Conservation (phyloP, 2,888 invertebrate genomes). For the Pardosa pseudoannulata region DNA sequence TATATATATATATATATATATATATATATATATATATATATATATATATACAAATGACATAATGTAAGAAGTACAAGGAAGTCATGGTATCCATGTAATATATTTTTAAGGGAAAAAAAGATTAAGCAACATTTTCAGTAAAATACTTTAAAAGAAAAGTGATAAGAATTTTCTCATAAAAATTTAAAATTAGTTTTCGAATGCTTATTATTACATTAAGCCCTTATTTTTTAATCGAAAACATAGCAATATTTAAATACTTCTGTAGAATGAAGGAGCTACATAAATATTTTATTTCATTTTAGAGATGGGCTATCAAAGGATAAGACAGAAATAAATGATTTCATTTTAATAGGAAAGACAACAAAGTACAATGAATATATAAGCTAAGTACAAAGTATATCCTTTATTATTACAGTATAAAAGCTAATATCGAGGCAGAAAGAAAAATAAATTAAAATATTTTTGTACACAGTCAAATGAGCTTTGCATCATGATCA, state of each 20-base stretch:
- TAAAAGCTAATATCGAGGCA: constrained; percentile 42
- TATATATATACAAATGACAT: no score
- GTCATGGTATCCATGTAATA: no score
- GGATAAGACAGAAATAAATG: constrained; percentile 10
- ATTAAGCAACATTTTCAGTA: not conserved
- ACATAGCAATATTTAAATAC: not conserved
- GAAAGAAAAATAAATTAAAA: constrained; percentile 36
- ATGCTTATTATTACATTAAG: not conserved
- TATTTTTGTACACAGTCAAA: constrained; percentile 19
- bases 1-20: no score
- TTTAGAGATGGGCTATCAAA: not conserved
- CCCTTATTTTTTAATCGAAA: not conserved
- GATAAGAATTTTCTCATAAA: not conserved
- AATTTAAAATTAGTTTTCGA: no score
- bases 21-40: no score
- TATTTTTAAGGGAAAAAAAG: no score
- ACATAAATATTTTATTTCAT: not conserved
- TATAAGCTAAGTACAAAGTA: constrained; percentile 44
- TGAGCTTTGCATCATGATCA: constrained; percentile 16
- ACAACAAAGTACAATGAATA: constrained; percentile 36
- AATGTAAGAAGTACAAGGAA: no score
- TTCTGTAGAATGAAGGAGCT: not conserved
- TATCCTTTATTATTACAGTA: constrained; percentile 27
- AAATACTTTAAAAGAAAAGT: not conserved
- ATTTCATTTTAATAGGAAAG: constrained; percentile 30